Evolutionary conservation across 2,797 vertebrate species (phyloP).

Genomic region (Darevskia nairensis): DNA sequence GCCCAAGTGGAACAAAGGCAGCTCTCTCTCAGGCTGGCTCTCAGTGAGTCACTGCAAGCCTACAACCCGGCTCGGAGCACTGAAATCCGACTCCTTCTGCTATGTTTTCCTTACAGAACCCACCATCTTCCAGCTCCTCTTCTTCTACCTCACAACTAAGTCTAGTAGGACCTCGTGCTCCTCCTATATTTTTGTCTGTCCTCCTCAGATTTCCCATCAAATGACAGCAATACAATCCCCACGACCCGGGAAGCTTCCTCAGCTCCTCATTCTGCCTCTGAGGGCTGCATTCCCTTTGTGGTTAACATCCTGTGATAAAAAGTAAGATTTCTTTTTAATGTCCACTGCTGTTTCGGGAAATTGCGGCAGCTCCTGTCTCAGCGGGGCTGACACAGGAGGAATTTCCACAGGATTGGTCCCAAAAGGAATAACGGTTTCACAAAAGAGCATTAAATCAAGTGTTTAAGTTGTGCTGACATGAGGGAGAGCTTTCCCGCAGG

Average conservation of each 20-base stretch:
- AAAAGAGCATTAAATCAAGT: not conserved
- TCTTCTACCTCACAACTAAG: constrained; percentile 45
- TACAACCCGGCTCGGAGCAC: constrained; percentile 74
- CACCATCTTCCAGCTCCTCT: constrained; percentile 71
- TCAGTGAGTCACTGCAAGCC: constrained; percentile 75
- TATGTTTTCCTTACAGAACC: constrained; percentile 73
- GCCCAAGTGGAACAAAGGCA: constrained; percentile 88
- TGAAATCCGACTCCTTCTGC: constrained; percentile 87
- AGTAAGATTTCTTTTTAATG: not conserved
- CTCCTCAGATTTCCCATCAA: not conserved
- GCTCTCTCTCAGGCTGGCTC: constrained; percentile 80
- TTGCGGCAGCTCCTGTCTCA: not conserved
- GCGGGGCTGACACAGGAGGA: not conserved
- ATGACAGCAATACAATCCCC: not conserved
- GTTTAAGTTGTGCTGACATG: not conserved
- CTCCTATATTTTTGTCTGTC: not conserved
- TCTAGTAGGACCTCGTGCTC: constrained; percentile 1
- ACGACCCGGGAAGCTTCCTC: not conserved
- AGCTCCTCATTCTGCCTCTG: not conserved
- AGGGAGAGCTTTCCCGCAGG: not conserved
- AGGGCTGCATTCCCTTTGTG: not conserved
- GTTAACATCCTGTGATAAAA: not conserved
- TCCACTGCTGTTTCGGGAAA: not conserved
- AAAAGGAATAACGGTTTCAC: not conserved
- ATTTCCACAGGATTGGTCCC: too few relatives aligned